These are phyloP conservation scores for Drosophila hydei DNA, from an alignment of 1,140 invertebrate genomes.

Conservation along the genomic window DNA sequence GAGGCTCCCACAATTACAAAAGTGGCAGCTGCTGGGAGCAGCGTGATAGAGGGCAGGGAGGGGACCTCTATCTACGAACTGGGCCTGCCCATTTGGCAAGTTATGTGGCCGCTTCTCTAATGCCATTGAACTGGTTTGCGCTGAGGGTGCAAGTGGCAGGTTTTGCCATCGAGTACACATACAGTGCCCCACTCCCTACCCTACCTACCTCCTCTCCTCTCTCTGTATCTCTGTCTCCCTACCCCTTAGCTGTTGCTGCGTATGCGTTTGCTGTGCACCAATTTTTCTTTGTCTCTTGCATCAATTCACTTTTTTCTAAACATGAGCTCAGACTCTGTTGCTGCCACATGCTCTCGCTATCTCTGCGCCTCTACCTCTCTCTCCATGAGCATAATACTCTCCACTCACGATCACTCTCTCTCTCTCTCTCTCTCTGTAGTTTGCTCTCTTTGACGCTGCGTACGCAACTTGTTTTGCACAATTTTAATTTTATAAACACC, in stretches of 20 bases:
- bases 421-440: slow-evolving; percentile 21
- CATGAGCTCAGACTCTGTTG: slow-evolving; percentile 29
- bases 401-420: slow-evolving; percentile 28
- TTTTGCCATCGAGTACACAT: slow-evolving; percentile 34
- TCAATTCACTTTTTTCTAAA: slow-evolving; percentile 80
- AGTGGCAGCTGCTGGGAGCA: neutral
- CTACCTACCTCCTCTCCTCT: neutral
- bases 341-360: slow-evolving; percentile 21
- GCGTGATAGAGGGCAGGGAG: neutral
- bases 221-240: neutral
- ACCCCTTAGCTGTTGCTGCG: slow-evolving; percentile 31
- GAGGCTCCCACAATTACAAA: slow-evolving; percentile 77
- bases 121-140: slow-evolving; percentile 73
- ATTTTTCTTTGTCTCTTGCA: slow-evolving; percentile 77
- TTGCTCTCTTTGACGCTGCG: slow-evolving; percentile 7
- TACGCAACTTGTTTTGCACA: slow-evolving; percentile 81
- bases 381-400: too few species aligned
- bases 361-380: slow-evolving; percentile 3
- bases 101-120: slow-evolving; percentile 69
- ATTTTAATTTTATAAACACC: slow-evolving; percentile 83
- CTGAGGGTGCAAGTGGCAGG: slow-evolving; percentile 76
- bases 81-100: slow-evolving; percentile 76
- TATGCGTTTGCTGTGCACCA: slow-evolving; percentile 67
- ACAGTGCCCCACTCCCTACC: slow-evolving; percentile 6
- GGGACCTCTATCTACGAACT: slow-evolving; percentile 34